Evolutionary conservation across 2,113 vertebrate species (phyloP), one percentile per base, ranked within the genome.

Genomic region (Morone chrysops): DNA sequence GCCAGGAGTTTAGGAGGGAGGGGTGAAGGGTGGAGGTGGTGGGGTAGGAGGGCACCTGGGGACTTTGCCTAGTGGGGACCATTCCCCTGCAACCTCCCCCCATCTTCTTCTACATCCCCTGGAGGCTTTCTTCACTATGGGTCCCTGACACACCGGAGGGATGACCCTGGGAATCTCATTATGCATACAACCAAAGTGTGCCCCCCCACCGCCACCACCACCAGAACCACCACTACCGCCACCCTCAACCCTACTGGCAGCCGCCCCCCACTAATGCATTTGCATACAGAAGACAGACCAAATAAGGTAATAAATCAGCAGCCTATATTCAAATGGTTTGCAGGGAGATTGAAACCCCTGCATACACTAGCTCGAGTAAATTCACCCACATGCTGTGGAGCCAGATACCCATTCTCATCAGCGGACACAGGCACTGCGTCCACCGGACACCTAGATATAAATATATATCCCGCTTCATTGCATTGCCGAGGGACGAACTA

Each of bases 241-340:
- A 84, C 80, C 90, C 75, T 80, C 80, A 88, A 78, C 90, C 88
- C 82, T 63, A 73, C 86, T 43, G 57, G 80, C 80, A 78, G 53
- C 89, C 69, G 14, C 83, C 89, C 87, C 87, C 87, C 75, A 89
- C 91, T 86, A 89, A 81, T 59, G 84, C 91, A 96, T 96, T 95
- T 96, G 93, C 95, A 96, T 96, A 94, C 93, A 94, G 94, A 95
- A 95, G 95, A 95, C 95, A 95, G 94, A 94, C 94, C 94, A 95
- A 96, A 96, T 95, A 95, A 95, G 94, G 94, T 94, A 94, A 96
- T 96, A 95, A 95, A 96, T 96, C 95, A 96, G 95, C 83, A 77
- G 87, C 90, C 93, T 91, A 92, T 94, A 95, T 96, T 95, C 94
- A 96, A 95, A 95, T 95, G 94, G 91, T 93, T 94, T 93, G 93